phyloP scores from a whole-genome alignment of 1,140 invertebrate species.

The Drosophila asahinai region DNA sequence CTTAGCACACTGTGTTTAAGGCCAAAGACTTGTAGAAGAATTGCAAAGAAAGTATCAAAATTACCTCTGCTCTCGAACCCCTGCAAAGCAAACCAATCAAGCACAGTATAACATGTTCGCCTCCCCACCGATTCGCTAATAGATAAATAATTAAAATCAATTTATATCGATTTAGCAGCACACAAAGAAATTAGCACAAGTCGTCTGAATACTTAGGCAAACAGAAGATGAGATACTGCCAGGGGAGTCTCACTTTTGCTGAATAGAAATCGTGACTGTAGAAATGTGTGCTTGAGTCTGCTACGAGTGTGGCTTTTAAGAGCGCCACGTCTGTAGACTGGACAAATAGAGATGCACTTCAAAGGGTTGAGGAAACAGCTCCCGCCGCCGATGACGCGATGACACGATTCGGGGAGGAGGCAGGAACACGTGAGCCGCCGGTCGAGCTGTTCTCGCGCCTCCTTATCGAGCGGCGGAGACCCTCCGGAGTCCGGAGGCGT shows the following conservation, averaged over 20 bases:
- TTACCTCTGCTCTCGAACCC: slow-evolving; percentile 8
- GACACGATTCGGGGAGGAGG: slow-evolving; percentile 11
- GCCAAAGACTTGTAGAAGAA: slow-evolving; percentile 5
- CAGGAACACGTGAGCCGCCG: slow-evolving; percentile 65
- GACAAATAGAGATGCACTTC: slow-evolving; percentile 36
- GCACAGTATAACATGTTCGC: slow-evolving; percentile 44
- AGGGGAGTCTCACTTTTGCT: slow-evolving; percentile 20
- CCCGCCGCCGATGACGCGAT: slow-evolving; percentile 3
- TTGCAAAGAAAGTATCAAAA: slow-evolving; percentile 23
- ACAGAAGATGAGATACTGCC: slow-evolving; percentile 39
- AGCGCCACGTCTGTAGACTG: slow-evolving; percentile 15
- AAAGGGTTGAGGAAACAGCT: slow-evolving; percentile 32
- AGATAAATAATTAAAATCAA: slow-evolving; percentile 84
- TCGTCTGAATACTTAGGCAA: slow-evolving; percentile 73
- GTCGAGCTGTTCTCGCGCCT: slow-evolving; percentile 19
- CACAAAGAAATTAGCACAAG: slow-evolving; percentile 76
- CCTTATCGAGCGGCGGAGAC: slow-evolving; percentile 33
- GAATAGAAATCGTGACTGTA: slow-evolving; percentile 56
- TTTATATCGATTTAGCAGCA: slow-evolving; percentile 82
- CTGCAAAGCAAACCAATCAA: slow-evolving; percentile 31
- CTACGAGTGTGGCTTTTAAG: slow-evolving; percentile 11
- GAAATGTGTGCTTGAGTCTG: slow-evolving; percentile 10
- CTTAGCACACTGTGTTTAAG: background rate
- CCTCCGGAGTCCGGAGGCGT: slow-evolving; percentile 51
- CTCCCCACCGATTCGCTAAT: slow-evolving; percentile 70